A percentile compares a stretch with the other conserved stretches of the same genome.
Conservation (phyloP, 2,113 vertebrate species). For the Raja brachyura region DNA sequence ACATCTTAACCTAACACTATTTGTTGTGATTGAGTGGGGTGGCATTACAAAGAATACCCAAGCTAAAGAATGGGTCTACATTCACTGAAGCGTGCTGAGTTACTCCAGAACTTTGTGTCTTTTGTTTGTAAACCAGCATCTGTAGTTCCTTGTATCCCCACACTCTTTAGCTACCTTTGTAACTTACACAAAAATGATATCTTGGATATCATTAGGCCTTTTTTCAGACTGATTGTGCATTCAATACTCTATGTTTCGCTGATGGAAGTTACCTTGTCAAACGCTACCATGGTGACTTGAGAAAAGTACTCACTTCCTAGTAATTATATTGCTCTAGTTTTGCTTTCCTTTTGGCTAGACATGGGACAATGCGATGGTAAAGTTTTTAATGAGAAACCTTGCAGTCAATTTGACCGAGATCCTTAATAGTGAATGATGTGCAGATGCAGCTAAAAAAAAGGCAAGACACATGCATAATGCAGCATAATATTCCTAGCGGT, state of each 20-base stretch:
- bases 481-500: not conserved
- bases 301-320: not conserved
- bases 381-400: not conserved
- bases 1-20: no score
- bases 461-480: not conserved
- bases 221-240: not conserved
- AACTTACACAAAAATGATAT: no score
- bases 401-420: no score
- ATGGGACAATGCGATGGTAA: not conserved
- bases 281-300: not conserved
- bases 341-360: not conserved
- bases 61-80: no score
- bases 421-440: not conserved
- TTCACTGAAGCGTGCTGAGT: no score
- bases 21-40: no score
- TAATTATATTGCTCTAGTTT: not conserved
- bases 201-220: no score
- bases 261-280: slow-evolving; percentile 7
- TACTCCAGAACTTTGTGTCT: no score
- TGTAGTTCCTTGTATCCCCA: no score
- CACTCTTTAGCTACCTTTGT: no score
- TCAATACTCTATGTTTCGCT: not conserved
- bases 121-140: no score
- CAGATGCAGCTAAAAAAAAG: not conserved
- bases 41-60: no score